Percentiles rank a stretch among this genome's conserved stretches.
Conservation (phyloP, 2,888 invertebrate genomes). For the Plagiodera versicolora region DNA sequence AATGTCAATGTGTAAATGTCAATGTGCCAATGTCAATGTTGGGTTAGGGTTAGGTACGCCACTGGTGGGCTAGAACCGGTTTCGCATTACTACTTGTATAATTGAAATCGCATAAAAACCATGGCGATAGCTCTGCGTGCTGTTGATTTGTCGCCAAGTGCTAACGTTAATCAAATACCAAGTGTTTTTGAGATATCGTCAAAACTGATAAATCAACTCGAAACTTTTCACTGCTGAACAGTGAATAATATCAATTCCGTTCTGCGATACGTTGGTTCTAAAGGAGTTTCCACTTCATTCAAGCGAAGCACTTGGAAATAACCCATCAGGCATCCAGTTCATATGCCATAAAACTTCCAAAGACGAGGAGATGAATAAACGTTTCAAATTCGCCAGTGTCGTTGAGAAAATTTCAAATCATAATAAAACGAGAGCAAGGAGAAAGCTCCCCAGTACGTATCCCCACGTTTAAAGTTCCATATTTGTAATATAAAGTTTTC, state of each 20-base stretch:
- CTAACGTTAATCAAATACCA: constrained; percentile 15
- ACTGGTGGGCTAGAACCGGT: too few relatives aligned
- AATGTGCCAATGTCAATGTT: too few relatives aligned
- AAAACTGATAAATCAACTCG: too few relatives aligned
- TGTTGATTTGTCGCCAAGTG: constrained; percentile 13
- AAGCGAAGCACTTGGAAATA: background rate
- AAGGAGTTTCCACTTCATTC: too few relatives aligned
- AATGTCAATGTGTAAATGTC: too few relatives aligned
- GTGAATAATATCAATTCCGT: too few relatives aligned
- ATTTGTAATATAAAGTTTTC: constrained; percentile 27
- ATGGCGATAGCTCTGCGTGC: constrained; percentile 23
- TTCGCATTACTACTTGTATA: constrained; percentile 6
- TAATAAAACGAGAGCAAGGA: constrained; percentile 4
- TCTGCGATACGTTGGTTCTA: too few relatives aligned
- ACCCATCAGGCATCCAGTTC: background rate
- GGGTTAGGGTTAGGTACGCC: too few relatives aligned
- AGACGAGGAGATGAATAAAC: background rate
- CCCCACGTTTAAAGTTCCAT: constrained; percentile 21
- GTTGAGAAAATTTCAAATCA: constrained; percentile 12
- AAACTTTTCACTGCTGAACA: too few relatives aligned
- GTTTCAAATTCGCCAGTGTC: constrained; percentile 7
- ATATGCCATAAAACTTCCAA: background rate
- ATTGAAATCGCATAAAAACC: constrained; percentile 25
- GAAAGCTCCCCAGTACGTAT: constrained; percentile 1
- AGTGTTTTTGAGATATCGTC: constrained; percentile 6